A percentile compares a stretch with the other conserved stretches of the same genome.
These are phyloP conservation scores for Chelonoidis abingdonii DNA, from an alignment of 2,113 vertebrate species.

Conservation along the genomic window DNA sequence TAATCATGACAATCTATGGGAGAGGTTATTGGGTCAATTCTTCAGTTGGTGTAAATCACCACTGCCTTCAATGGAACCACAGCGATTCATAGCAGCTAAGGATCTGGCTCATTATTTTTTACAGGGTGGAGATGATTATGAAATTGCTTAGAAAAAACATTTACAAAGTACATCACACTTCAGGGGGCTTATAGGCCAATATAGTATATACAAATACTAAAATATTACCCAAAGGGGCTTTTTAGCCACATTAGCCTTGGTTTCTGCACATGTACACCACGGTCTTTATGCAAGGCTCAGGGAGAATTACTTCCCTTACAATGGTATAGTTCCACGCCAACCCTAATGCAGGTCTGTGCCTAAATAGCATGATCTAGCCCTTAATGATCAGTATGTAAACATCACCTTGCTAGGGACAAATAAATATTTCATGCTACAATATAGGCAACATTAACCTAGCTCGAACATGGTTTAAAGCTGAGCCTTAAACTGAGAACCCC, in stretches of 20 bases:
- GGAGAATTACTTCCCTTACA: background rate
- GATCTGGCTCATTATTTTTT: background rate
- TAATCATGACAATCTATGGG: background rate
- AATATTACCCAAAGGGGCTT: background rate
- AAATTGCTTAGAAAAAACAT: background rate
- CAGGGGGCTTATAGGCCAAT: background rate
- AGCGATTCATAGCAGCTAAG: background rate
- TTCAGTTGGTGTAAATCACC: accelerated
- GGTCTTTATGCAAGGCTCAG: accelerated
- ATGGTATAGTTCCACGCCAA: background rate
- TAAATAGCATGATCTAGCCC: background rate
- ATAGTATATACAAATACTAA: background rate
- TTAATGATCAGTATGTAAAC: too few relatives aligned
- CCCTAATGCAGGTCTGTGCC: background rate
- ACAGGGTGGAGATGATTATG: background rate
- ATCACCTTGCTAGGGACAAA: accelerated
- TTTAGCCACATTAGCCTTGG: accelerated
- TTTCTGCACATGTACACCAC: background rate
- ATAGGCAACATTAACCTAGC: accelerated
- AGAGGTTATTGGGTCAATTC: background rate
- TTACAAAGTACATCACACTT: background rate
- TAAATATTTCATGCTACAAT: background rate
- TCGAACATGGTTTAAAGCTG: background rate
- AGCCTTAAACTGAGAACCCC: background rate
- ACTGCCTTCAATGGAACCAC: background rate